These are phyloP conservation scores for Caenorhabditis elegans DNA, from an alignment of 1,140 invertebrate species.

Conservation along the genomic window WBcel235 BX284604.4:7323001-7323500, in stretches of 20 bases:
- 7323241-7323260: too few species aligned
- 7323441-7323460: constrained; percentile 1
- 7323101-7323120: neutral
- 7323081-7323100: too few species aligned
- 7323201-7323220: too few species aligned
- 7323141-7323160: neutral
- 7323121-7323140: constrained; percentile 3
- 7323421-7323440: neutral
- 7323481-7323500: neutral
- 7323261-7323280: neutral
- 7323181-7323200: too few species aligned
- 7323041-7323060: too few species aligned
- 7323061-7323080: too few species aligned
- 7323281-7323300: neutral
- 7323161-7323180: too few species aligned
- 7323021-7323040: too few species aligned
- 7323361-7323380: constrained; percentile 11
- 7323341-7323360: neutral
- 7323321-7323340: neutral
- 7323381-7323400: neutral
- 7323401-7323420: neutral
- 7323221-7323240: too few species aligned
- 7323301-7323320: neutral
- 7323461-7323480: neutral
- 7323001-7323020: too few species aligned